These are phyloP conservation scores for Tetrao urogallus DNA, from an alignment of 2,113 vertebrate species.

Conservation along the genomic window DNA sequence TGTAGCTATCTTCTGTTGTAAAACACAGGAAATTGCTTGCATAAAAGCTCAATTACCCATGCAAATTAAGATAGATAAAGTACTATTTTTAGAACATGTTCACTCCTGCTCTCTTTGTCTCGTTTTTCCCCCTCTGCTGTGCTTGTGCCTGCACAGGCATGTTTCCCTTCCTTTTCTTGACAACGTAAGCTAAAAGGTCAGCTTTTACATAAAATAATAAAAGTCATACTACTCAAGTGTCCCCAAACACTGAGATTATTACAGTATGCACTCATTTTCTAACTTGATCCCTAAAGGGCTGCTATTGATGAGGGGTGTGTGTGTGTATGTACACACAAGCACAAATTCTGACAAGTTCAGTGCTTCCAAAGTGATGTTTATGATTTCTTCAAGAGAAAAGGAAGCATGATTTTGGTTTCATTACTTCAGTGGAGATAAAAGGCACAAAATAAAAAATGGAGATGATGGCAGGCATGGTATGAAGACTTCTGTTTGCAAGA, in stretches of 20 bases:
- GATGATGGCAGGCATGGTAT: not conserved
- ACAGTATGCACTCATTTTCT: not conserved
- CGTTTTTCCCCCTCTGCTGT: not conserved
- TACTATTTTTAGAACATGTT: not conserved
- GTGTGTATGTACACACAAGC: not conserved
- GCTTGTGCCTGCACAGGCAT: not conserved
- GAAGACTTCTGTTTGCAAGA: not conserved
- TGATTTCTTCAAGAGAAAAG: not conserved
- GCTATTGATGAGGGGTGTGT: not conserved
- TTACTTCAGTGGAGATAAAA: not conserved
- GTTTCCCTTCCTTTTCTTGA: not conserved
- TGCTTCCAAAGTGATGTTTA: not conserved
- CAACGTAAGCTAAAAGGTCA: not conserved
- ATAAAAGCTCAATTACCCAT: not conserved
- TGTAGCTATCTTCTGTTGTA: not conserved
- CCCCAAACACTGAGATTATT: not conserved
- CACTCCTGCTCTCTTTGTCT: not conserved
- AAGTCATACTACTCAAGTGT: not conserved
- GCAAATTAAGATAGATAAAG: not conserved
- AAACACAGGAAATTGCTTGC: not conserved
- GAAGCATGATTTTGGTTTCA: not conserved
- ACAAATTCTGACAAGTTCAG: not conserved
- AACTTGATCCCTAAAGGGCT: not conserved
- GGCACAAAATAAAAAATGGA: not conserved
- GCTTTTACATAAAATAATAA: not conserved